Base-by-base conservation (phyloP, 2,888 invertebrate genomes). In the Danaus chrysippus region DNA sequence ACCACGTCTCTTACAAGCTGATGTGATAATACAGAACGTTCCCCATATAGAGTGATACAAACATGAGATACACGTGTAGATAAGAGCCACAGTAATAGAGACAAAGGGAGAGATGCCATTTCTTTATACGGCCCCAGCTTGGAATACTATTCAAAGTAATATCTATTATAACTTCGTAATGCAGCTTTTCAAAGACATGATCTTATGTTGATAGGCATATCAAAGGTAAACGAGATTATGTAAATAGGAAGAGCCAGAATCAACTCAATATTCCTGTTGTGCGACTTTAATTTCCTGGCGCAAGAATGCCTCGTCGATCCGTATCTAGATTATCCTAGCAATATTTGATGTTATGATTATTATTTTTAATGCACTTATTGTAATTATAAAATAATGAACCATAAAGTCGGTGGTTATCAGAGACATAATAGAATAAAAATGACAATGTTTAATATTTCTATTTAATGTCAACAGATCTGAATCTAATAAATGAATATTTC, bases 41-140 rank as follows among this genome's bases (percentile, higher is more conserved):
- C 79, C 78, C 87, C 87, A 81, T 89, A 88, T 87, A 87, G 83
- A 87, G 87, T 88, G 87, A 88, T 88, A 86, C 77, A 72, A 82
- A 83, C 83, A 81, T 76, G 71, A 78, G 83, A 87, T 87, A 86
- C 86, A 86, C 83, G 82, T 86, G 85, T 86, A 86, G 87, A 87
- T 90, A 87, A 82, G 70, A 74, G 77, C 76, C 75, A 74, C 77
- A 72, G 79, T 87, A 87, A 87, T 84, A 86, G 79, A 86, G 86
- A 86, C 86, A 87, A 88, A 87, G 84, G 79, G 79, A 86, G 83
- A 79, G 77, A 69, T 77, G 68, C 77, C 77, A 73, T 78, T 75
- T 75, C 76, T 63, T 72, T 72, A 67, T 64, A 70, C 68, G 67
- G 66, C 64, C 68, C 63, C 66, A 62, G 63, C 60, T 58, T 66